Evolutionary conservation across 2,888 invertebrate species (phyloP).

Genomic region (Leptura quadrifasciata): DNA sequence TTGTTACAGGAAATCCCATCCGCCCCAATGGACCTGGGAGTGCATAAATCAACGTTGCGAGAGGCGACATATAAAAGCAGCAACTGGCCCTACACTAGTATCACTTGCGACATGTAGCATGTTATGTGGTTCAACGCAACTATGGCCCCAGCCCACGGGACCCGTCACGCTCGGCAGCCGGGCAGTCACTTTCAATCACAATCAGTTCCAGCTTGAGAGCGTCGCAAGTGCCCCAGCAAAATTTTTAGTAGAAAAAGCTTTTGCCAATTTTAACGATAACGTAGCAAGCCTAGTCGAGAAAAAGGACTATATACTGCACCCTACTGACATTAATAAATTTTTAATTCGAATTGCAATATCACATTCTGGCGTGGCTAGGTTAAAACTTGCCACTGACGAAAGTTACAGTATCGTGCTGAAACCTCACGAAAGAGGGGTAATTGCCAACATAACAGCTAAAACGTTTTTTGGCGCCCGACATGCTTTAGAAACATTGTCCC

Average conservation of each 20-base stretch:
- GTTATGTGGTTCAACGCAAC: conserved; percentile 83
- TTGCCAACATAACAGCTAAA: conserved; percentile 79
- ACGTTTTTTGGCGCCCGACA: conserved; percentile 88
- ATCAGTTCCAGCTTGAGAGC: conserved; percentile 75
- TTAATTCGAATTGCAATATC: conserved; percentile 76
- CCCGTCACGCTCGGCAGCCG: conserved; percentile 81
- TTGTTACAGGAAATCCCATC: conserved; percentile 74
- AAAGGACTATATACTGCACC: conserved; percentile 59
- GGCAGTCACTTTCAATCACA: conserved; percentile 78
- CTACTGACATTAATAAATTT: conserved; percentile 68
- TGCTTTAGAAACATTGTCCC: conserved; percentile 86
- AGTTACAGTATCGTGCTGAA: conserved; percentile 81
- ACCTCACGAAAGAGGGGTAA: conserved; percentile 73
- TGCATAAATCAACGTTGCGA: conserved; percentile 84
- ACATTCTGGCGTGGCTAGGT: conserved; percentile 74
- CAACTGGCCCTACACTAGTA: conserved; percentile 66
- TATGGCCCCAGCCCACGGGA: conserved; percentile 89
- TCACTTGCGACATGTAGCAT: conserved; percentile 86
- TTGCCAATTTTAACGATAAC: conserved; percentile 74
- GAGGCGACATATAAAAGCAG: conserved; percentile 75
- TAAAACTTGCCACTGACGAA: conserved; percentile 83
- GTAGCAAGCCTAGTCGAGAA: conserved; percentile 63
- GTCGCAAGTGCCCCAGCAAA: conserved; percentile 72
- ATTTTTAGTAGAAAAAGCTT: conserved; percentile 75
- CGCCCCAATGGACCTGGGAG: conserved; percentile 85